Evolutionary conservation across 1,140 invertebrate species (phyloP).

Genomic region (Monochamus saltuarius): DNA sequence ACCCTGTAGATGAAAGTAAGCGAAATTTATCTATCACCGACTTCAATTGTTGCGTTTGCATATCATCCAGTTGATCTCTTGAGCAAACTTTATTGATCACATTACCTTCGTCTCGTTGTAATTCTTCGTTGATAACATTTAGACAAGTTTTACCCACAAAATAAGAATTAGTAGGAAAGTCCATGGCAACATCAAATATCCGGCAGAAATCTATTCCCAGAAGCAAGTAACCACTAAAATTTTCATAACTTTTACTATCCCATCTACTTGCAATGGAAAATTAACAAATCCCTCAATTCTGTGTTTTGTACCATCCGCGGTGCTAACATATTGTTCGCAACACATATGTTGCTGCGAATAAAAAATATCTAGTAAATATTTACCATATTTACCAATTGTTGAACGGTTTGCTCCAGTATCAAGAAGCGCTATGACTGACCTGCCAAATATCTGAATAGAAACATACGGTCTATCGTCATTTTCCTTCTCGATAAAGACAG

Average conservation of each 20-base stretch:
- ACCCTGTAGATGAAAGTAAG: neutral
- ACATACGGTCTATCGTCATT: constrained; percentile 5
- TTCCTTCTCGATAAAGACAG: neutral
- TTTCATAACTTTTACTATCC: neutral
- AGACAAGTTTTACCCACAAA: neutral
- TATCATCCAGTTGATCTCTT: neutral
- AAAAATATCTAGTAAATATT: constrained; percentile 3
- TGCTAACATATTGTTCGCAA: neutral
- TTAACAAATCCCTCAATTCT: neutral
- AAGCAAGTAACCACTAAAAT: constrained; percentile 2
- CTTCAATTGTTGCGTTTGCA: neutral
- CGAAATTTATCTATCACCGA: neutral
- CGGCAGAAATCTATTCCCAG: constrained; percentile 6
- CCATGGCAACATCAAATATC: neutral
- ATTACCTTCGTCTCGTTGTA: constrained; percentile 3
- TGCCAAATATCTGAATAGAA: neutral
- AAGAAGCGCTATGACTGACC: neutral
- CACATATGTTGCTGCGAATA: neutral
- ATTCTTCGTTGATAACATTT: neutral
- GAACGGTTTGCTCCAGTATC: neutral
- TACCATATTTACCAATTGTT: neutral
- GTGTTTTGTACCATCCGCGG: constrained; percentile 4
- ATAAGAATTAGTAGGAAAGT: constrained; percentile 2
- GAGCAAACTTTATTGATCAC: neutral
- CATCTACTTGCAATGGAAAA: constrained; percentile 1